Base-by-base conservation (phyloP, 2,113 vertebrate genomes). In the Corythoichthys haematopterus region DNA sequence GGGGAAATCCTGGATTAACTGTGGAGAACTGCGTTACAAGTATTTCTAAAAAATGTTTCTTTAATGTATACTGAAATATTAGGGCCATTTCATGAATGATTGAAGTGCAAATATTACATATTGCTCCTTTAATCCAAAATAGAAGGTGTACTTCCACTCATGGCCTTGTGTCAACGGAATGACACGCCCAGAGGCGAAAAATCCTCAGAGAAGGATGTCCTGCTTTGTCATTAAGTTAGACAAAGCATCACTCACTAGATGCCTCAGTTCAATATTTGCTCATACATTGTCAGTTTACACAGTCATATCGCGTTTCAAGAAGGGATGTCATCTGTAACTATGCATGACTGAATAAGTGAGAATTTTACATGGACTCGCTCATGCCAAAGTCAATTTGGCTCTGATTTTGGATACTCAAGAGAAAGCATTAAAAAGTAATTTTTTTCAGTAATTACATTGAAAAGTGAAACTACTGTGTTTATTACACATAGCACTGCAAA, bases 181-280 rank as follows among this genome's bases (percentile, higher is more conserved):
- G 12, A 36, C 11, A 57, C 33, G 6, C 33, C 55, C 33, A 14
- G 11, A 4, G 53, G n/a, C 28, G 51, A 53, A 8, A 33, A 3
- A 33, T 55, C 9, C 3, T 55, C 20, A 12, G 4, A 36, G 52
- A 33, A 55, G 55, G 55, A 57, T 57, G 14, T 57, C 55, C 55
- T 57, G 33, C 55, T 57, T 57, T 57, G 20, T 33, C 11, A 1
- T 55, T 8, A 20, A 20, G 51, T 28, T 53, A 3, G 13, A 35
- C 53, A 56, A 56, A 56, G n/a, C 13, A 36, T 36, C 33, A 35
- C 10, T 57, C 12, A 36, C 35, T 57, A 13, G 35, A 36, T 6
- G 11, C 53, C 33, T 56, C 53, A 2, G 55, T 57, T 57, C 35
- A 57, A 57, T 57, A 57, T 57, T 57, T 57, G 55, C 55, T 57